Evolutionary conservation across 2,888 invertebrate genomes (phyloP).

Genomic region (Caenorhabditis zanzibari): DNA sequence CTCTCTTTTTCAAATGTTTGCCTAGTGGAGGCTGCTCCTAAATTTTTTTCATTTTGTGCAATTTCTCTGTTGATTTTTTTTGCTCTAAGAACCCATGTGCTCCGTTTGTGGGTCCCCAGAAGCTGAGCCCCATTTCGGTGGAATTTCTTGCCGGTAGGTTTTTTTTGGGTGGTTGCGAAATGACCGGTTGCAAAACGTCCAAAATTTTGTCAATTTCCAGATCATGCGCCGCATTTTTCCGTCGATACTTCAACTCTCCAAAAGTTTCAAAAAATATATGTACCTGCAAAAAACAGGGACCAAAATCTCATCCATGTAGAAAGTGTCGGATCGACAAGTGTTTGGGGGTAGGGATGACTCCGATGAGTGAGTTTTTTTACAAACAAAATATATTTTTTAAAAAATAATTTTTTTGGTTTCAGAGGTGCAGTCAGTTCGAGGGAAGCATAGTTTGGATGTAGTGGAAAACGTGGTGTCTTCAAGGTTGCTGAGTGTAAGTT

Average conservation of each 20-base stretch:
- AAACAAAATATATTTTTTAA: too few species aligned
- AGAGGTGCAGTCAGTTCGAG: too few species aligned
- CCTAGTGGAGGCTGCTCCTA: too few species aligned
- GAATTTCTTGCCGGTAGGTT: too few species aligned
- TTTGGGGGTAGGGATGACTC: constrained; percentile 6
- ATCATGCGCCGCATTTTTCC: constrained; percentile 52
- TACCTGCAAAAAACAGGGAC: not conserved
- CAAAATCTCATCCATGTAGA: constrained; percentile 17
- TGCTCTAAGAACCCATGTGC: not conserved
- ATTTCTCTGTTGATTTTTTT: too few species aligned
- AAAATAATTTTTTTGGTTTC: too few species aligned
- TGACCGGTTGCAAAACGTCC: not conserved
- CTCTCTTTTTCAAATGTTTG: too few species aligned
- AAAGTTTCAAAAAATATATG: not conserved
- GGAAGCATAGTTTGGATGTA: too few species aligned
- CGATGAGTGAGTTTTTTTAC: not conserved
- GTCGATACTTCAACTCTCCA: constrained; percentile 34
- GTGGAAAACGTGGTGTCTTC: too few species aligned
- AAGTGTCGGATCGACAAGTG: constrained; percentile 19
- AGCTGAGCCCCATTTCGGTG: constrained; percentile 12
- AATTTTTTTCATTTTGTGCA: too few species aligned
- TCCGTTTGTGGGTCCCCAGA: not conserved
- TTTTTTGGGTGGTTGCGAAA: not conserved
- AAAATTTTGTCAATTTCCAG: not conserved
- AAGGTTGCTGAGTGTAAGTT: too few species aligned